These are phyloP conservation scores for Panthera uncia DNA, from an alignment of 2,113 vertebrate species.

Conservation along the genomic window DNA sequence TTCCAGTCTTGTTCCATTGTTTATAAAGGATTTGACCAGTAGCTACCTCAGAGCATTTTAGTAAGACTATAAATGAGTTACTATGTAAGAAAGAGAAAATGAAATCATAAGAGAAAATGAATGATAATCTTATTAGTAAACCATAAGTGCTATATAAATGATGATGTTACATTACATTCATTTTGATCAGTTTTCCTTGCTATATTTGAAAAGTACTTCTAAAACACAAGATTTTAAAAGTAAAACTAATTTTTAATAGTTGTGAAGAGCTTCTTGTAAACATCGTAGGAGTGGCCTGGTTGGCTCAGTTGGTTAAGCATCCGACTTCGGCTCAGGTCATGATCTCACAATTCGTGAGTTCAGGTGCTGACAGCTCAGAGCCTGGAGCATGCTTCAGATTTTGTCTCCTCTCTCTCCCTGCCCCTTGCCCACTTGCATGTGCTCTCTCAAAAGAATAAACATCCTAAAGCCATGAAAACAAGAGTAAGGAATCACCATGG, in stretches of 20 bases:
- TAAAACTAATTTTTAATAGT: not conserved
- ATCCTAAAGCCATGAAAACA: not conserved
- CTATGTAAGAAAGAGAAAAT: not conserved
- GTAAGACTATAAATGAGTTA: not conserved
- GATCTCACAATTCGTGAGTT: too few relatives aligned
- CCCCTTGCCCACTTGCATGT: too few relatives aligned
- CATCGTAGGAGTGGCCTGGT: too few relatives aligned
- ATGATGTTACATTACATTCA: not conserved
- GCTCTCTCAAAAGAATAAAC: not conserved
- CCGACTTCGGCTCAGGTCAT: too few relatives aligned
- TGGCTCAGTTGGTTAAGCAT: too few relatives aligned
- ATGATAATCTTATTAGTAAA: not conserved
- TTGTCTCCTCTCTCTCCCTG: too few relatives aligned
- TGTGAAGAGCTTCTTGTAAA: not conserved
- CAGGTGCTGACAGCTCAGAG: too few relatives aligned
- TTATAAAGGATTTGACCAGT: not conserved
- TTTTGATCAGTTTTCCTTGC: conserved; percentile 6
- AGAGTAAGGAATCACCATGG: not conserved
- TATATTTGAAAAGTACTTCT: conserved; percentile 22
- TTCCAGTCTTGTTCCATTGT: not conserved
- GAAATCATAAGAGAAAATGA: too few relatives aligned
- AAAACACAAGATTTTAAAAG: not conserved
- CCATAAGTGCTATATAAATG: not conserved
- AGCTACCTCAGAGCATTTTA: not conserved
- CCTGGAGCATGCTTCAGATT: too few relatives aligned